Percentiles rank a stretch among this genome's conserved stretches.
These are phyloP conservation scores for Trididemnum nubilum DNA, from an alignment of 23 tunicate genomes.

Conservation along the genomic window DNA sequence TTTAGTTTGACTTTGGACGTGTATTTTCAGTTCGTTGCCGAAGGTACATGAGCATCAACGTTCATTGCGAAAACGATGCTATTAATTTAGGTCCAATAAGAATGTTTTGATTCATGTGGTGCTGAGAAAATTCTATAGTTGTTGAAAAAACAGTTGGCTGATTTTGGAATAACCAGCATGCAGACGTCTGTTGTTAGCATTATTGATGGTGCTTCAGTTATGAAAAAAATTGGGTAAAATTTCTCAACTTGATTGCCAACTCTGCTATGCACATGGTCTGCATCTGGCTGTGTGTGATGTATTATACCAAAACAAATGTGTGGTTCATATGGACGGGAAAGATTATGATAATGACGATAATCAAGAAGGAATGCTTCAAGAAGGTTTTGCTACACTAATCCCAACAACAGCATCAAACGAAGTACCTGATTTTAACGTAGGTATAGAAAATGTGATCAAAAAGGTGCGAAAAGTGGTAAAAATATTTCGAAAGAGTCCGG, in stretches of 20 bases:
- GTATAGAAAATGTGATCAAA: background rate
- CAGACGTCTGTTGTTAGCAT: slow-evolving; percentile 15
- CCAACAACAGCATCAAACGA: background rate
- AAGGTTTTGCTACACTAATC: background rate
- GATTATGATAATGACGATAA: background rate
- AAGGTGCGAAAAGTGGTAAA: background rate
- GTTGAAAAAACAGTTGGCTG: slow-evolving; percentile 10
- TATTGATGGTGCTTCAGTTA: background rate
- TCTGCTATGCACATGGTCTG: too few relatives aligned
- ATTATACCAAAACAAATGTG: background rate
- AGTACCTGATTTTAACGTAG: background rate
- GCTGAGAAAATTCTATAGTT: background rate
- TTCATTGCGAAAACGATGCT: too few relatives aligned
- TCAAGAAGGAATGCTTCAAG: background rate
- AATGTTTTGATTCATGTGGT: too few relatives aligned
- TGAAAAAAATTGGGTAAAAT: slow-evolving; percentile 19
- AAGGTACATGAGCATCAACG: background rate
- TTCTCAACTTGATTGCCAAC: background rate
- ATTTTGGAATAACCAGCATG: too few relatives aligned
- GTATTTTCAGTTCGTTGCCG: background rate
- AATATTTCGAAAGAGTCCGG: background rate
- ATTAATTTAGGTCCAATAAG: background rate
- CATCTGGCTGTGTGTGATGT: background rate
- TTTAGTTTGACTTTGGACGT: background rate
- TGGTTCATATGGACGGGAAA: background rate